Evolutionary conservation across 2,113 vertebrate genomes (phyloP).

Genomic region (Notothenia coriiceps): DNA sequence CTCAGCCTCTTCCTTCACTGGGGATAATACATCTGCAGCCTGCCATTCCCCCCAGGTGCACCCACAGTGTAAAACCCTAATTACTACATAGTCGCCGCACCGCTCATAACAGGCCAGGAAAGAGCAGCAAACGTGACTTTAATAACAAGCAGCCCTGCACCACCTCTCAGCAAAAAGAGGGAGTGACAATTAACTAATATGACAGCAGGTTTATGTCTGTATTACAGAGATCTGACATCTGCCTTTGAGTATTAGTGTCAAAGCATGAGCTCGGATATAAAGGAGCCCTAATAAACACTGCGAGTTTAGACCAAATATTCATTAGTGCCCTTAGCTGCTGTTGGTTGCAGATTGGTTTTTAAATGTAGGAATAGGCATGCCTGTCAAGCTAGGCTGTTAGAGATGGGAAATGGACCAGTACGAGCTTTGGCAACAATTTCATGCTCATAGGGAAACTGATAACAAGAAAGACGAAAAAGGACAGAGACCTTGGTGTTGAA

Average conservation of each 20-base stretch:
- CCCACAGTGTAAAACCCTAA: constrained; percentile 31
- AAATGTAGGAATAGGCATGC: constrained; percentile 2
- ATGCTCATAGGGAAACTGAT: constrained; percentile 25
- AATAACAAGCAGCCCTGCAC: constrained; percentile 20
- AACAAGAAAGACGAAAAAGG: constrained; percentile 6
- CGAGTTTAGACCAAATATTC: constrained; percentile 28
- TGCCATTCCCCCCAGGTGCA: constrained; percentile 8
- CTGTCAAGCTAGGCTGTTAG: constrained; percentile 19
- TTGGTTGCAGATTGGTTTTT: constrained; percentile 25
- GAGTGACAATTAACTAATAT: constrained; percentile 48
- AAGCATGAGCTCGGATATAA: background rate
- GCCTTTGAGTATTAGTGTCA: constrained; percentile 54
- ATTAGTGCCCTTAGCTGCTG: constrained; percentile 16
- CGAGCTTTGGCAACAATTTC: constrained; percentile 26
- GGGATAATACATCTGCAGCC: constrained; percentile 15
- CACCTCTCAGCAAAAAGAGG: constrained; percentile 11
- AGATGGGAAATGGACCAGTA: constrained; percentile 28
- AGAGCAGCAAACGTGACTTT: constrained; percentile 43
- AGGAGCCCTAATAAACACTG: constrained; percentile 15
- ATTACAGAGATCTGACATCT: constrained; percentile 53
- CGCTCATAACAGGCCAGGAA: constrained; percentile 42
- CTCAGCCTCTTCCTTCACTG: background rate
- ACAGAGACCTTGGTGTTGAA: background rate
- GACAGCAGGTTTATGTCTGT: constrained; percentile 52
- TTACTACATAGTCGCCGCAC: constrained; percentile 35